Evolutionary conservation across 2,797 vertebrate species (phyloP), one percentile per base, ranked within the genome.

Genomic region (Tiaroga cobitis): DNA sequence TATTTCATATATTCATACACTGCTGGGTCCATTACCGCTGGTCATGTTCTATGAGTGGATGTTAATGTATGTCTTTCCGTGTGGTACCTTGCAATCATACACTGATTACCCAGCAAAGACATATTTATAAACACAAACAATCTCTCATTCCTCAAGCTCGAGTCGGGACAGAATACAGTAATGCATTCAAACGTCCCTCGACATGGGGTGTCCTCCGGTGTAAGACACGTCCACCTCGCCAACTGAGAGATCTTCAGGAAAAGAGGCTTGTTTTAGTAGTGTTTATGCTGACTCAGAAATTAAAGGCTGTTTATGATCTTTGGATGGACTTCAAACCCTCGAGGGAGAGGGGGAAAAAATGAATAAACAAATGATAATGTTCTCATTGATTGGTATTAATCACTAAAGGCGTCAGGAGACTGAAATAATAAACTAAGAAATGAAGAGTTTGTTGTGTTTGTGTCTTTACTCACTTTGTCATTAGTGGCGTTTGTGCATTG

Each of bases 351-450:
- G 79, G 82, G 89, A 86, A 89, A 91, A 89, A 88, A 88, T 90
- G 92, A 92, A 88, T 82, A 89, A 93, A 91, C 86, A 84, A 90
- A 91, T 84, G 86, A 90, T 85, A 92, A 85, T 77, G 79, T 86
- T 88, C 80, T 75, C 92, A 92, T 92, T 94, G 93, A 94, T 93
- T 94, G 89, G 89, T 89, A 91, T 93, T 90, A 92, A 93, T 92
- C 88, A 79, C 88, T 82, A 86, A 91, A 91, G 87, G 89, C 89
- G 83, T 92, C 91, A 90, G 49, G 1, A 87, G 46, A 80, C 67
- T 90, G 85, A 77, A 90, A 92, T 87, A 91, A 93, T 87, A 92
- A 93, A 92, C 91, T 88, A 68, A 59, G 88, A 65, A 83, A 86
- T 87, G 82, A 90, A 90, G 85, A 88, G 74, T 86, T 49, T 49